Conservation (phyloP, 2,797 vertebrate species). For the Poeciliopsis paucimaculata region DNA sequence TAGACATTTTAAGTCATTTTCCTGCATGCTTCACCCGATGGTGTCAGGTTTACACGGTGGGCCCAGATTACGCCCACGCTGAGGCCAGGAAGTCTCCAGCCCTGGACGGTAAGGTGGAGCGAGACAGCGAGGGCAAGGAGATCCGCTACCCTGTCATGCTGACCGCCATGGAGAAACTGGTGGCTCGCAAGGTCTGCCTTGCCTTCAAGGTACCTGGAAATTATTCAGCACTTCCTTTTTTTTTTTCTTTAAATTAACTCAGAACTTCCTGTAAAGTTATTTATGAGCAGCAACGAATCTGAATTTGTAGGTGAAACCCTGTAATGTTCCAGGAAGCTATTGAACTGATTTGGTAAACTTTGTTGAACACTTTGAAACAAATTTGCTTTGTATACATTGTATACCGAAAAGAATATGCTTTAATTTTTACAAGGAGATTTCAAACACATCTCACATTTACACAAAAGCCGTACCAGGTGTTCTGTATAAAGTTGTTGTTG, state of each 20-base stretch:
- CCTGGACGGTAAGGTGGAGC: slow-evolving; percentile 95
- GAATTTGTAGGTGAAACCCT: neutral
- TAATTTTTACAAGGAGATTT: neutral
- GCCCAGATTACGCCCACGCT: slow-evolving; percentile 96
- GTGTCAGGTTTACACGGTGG: slow-evolving; percentile 96
- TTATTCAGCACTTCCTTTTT: neutral
- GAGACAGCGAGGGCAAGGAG: slow-evolving; percentile 98
- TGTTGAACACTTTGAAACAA: neutral
- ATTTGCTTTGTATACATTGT: neutral
- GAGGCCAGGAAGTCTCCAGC: slow-evolving; percentile 98
- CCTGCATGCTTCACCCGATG: neutral
- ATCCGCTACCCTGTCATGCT: slow-evolving; percentile 99
- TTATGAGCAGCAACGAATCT: neutral
- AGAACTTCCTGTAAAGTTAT: neutral
- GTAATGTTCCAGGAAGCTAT: too few relatives aligned
- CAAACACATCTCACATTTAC: neutral
- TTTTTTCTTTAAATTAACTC: neutral
- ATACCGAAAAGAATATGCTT: neutral
- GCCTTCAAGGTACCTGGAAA: slow-evolving; percentile 91
- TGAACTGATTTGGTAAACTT: neutral
- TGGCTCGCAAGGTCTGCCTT: slow-evolving; percentile 96
- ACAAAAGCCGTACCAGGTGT: neutral
- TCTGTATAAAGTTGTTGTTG: neutral
- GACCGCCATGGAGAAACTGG: slow-evolving; percentile 98
- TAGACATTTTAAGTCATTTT: neutral